Conservation (phyloP, 2,888 invertebrate species). For the Xestia ashworthii region DNA sequence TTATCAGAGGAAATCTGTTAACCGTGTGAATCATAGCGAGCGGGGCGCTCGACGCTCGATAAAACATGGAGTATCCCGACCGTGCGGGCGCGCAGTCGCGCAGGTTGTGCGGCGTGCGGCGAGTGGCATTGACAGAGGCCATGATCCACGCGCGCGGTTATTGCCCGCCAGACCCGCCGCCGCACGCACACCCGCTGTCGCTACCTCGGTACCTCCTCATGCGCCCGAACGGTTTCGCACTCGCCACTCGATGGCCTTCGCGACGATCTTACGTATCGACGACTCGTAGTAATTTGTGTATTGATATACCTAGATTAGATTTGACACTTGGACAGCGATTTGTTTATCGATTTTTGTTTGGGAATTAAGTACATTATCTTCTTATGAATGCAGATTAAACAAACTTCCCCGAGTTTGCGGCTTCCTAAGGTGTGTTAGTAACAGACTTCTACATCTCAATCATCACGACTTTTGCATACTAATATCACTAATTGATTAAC, state of each 20-base stretch:
- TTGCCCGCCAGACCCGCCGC: constrained; percentile 80
- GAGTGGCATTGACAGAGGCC: constrained; percentile 88
- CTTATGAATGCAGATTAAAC: constrained; percentile 8
- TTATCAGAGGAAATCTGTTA: constrained; percentile 68
- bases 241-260: constrained; percentile 73
- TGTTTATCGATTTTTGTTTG: constrained; percentile 56
- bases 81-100: constrained; percentile 60
- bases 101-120: constrained; percentile 67
- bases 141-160: constrained; percentile 85
- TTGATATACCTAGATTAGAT: constrained; percentile 52
- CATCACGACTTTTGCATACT: constrained; percentile 6
- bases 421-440: constrained; percentile 15
- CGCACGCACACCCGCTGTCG: constrained; percentile 63
- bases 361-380: constrained; percentile 14
- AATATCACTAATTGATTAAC: constrained; percentile 3
- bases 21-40: constrained; percentile 73
- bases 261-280: constrained; percentile 65
- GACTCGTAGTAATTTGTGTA: constrained; percentile 45
- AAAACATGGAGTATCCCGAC: constrained; percentile 72
- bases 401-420: background rate
- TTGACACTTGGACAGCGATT: constrained; percentile 17
- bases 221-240: constrained; percentile 62
- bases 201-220: constrained; percentile 54
- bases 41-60: constrained; percentile 70
- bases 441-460: constrained; percentile 12